Conservation (phyloP, 1,140 invertebrate genomes). For the Thaumatotibia leucotreta region DNA sequence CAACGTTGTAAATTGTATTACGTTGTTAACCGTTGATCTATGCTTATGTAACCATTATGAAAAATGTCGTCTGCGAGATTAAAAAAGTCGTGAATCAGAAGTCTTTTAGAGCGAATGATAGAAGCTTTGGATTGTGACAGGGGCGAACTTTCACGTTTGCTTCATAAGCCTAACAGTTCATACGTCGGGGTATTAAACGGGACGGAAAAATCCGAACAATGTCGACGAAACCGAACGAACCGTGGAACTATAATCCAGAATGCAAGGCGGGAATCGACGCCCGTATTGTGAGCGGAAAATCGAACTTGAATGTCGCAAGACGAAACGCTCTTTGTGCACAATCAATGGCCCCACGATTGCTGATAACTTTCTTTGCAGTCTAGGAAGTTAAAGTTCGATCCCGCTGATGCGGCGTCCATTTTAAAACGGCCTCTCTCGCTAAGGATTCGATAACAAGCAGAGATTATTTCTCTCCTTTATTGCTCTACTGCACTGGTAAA, state of each 20-base stretch:
- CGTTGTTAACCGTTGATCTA: constrained; percentile 1
- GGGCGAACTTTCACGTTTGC: constrained; percentile 1
- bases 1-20: constrained; percentile 8
- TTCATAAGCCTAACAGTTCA: constrained; percentile 12
- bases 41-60: neutral
- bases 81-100: neutral
- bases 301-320: constrained; percentile 70
- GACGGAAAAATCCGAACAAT: constrained; percentile 47
- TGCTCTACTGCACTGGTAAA: neutral
- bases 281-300: constrained; percentile 67
- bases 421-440: constrained; percentile 10
- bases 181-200: constrained; percentile 22
- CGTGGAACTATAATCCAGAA: constrained; percentile 57
- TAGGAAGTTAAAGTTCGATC: constrained; percentile 58
- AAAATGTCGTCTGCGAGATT: neutral
- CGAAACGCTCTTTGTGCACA: constrained; percentile 69
- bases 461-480: constrained; percentile 1
- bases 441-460: constrained; percentile 2
- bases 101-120: neutral
- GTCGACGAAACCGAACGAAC: constrained; percentile 48
- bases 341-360: constrained; percentile 70
- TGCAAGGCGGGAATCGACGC: constrained; percentile 65
- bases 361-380: constrained; percentile 71
- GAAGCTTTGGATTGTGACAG: constrained; percentile 3
- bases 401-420: constrained; percentile 32